Conservation (phyloP, 1,140 invertebrate species). For the Drosophila sturtevanti region DNA sequence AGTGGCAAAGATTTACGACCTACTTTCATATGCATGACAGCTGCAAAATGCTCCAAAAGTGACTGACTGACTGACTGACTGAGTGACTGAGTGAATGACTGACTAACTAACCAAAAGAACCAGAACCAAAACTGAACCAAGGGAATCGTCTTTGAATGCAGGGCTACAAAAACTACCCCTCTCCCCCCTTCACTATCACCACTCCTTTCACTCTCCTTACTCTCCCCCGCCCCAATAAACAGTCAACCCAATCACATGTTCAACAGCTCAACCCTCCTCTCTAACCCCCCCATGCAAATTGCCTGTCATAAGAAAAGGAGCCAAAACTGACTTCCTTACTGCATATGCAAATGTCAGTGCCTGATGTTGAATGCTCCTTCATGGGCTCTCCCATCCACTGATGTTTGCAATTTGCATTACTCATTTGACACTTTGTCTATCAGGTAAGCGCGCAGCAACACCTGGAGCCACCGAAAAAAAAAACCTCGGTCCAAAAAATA, state of each 20-base stretch:
- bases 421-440: conserved; percentile 79
- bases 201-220: no score
- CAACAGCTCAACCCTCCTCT: neutral
- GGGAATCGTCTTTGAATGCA: neutral
- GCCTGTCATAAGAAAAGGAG: conserved; percentile 14
- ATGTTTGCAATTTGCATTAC: conserved; percentile 67
- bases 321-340: conserved; percentile 11
- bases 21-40: conserved; percentile 79
- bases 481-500: conserved; percentile 21
- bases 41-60: conserved; percentile 58
- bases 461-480: conserved; percentile 26
- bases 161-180: no score
- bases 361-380: conserved; percentile 33
- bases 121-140: conserved; percentile 12
- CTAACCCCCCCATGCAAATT: neutral
- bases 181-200: no score
- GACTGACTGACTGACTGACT: conserved; percentile 60
- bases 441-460: conserved; percentile 37
- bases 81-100: conserved; percentile 49
- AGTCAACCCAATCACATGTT: no score
- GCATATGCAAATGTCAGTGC: conserved; percentile 16
- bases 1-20: conserved; percentile 70
- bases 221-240: no score
- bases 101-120: conserved; percentile 53
- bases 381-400: conserved; percentile 21